phyloP scores from a whole-genome alignment of 2,888 invertebrate genomes.

The Elysia crispata region DNA sequence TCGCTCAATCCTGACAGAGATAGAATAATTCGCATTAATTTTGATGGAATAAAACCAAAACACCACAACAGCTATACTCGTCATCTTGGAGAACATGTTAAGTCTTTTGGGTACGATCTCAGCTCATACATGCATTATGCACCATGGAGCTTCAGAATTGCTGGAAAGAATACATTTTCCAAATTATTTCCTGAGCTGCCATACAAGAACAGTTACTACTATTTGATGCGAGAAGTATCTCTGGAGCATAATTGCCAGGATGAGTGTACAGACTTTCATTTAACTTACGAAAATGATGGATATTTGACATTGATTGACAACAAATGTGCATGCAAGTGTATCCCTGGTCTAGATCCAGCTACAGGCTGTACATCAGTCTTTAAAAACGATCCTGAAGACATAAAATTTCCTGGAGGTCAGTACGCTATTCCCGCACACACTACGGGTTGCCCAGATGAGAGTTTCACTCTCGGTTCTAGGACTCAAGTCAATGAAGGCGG shows the following conservation, averaged over 20 bases:
- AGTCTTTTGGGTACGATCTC: neutral
- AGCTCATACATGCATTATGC: too few species aligned
- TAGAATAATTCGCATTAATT: too few species aligned
- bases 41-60: too few species aligned
- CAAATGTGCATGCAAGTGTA: conserved; percentile 60
- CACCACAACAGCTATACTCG: too few species aligned
- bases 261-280: neutral
- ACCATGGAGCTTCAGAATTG: too few species aligned
- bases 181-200: too few species aligned
- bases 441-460: conserved; percentile 35
- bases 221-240: neutral
- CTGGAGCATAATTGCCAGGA: neutral
- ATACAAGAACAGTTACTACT: neutral
- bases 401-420: conserved; percentile 9
- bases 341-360: conserved; percentile 55
- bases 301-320: conserved; percentile 57
- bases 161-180: too few species aligned
- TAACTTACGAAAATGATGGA: conserved; percentile 58
- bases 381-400: conserved; percentile 15
- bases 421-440: conserved; percentile 14
- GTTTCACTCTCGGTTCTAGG: neutral
- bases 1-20: too few species aligned
- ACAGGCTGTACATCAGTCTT: conserved; percentile 56
- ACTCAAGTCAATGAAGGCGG: conserved; percentile 5
- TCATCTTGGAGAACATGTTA: too few species aligned